Conservation (phyloP, 2,113 vertebrate species). For the Canis aureus region DNA sequence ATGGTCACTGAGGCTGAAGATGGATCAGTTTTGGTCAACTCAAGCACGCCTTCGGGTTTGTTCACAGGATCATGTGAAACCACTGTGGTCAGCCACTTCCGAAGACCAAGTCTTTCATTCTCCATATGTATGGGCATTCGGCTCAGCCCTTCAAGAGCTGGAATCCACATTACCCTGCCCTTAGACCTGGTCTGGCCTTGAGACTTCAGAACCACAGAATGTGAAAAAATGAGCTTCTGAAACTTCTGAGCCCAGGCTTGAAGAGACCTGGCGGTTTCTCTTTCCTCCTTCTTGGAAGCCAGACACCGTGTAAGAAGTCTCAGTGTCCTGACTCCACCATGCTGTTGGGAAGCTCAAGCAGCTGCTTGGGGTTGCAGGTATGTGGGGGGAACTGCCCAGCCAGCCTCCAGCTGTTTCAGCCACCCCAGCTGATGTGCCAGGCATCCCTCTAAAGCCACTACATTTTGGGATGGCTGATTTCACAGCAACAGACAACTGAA, state of each 20-base stretch:
- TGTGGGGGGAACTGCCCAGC: rapidly evolving
- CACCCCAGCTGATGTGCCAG: background rate
- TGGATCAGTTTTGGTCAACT: background rate
- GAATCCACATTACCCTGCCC: background rate
- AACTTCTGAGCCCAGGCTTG: background rate
- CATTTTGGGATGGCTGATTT: background rate
- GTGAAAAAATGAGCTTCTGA: background rate
- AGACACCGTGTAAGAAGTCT: background rate
- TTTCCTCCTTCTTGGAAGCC: background rate
- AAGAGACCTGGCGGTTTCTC: background rate
- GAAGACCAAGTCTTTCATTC: background rate
- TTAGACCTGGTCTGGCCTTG: background rate
- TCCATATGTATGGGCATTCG: rapidly evolving
- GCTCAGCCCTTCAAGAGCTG: background rate
- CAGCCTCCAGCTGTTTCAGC: background rate
- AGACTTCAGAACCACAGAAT: background rate
- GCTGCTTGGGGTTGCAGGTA: background rate
- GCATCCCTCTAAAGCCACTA: background rate
- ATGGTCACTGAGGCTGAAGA: background rate
- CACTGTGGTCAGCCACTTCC: background rate
- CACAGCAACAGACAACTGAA: background rate
- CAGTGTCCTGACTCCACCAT: background rate
- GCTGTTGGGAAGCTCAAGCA: background rate
- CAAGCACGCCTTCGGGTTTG: background rate
- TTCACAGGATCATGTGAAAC: background rate